These are phyloP conservation scores for Trachelus stipa DNA, from an alignment of 2,888 invertebrate genomes.

Conservation along the genomic window DNA sequence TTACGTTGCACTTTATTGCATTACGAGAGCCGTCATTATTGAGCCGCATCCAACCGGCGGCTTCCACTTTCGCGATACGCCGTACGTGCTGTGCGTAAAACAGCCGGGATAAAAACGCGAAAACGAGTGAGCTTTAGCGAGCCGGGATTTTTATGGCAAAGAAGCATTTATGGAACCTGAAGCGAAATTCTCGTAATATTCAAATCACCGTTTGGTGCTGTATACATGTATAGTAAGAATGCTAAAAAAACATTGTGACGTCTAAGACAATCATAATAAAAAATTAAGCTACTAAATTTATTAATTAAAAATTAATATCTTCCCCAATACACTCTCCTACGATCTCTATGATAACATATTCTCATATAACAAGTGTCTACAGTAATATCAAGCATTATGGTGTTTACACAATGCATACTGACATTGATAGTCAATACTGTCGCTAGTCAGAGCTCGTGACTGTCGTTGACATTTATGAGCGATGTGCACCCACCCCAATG, in stretches of 20 bases:
- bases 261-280: neutral
- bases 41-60: neutral
- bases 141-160: neutral
- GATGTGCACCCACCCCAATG: conserved; percentile 51
- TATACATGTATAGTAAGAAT: no score
- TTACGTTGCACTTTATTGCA: neutral
- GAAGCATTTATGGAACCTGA: neutral
- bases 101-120: neutral
- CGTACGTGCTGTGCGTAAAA: neutral
- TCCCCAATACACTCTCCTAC: neutral
- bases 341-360: no score
- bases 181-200: neutral
- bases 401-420: conserved; percentile 11
- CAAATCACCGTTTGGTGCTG: neutral
- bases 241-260: no score
- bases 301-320: neutral
- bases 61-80: neutral
- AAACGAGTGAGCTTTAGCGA: neutral
- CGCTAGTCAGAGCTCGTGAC: conserved; percentile 31
- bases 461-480: conserved; percentile 66
- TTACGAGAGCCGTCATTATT: neutral
- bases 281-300: neutral
- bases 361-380: no score
- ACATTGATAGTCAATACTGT: conserved; percentile 33
- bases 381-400: neutral